Percentiles rank a stretch among this genome's conserved stretches.
These are phyloP conservation scores for Trematocara zebra DNA, from an alignment of 2,113 vertebrate species.

Conservation along the genomic window DNA sequence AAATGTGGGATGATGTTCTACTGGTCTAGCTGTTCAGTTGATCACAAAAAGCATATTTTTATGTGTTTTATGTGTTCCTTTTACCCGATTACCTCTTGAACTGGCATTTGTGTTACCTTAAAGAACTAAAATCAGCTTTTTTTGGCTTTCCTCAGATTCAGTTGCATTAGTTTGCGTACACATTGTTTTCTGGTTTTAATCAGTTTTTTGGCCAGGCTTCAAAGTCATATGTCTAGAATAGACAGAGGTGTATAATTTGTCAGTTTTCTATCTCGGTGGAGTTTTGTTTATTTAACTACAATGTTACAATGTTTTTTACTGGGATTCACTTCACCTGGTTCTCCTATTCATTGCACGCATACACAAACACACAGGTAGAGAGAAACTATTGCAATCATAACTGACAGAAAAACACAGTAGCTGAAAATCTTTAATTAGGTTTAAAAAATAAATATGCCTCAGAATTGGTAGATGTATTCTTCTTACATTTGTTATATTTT, in stretches of 20 bases:
- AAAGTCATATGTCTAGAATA: background rate
- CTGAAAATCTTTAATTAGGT: background rate
- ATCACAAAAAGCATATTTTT: conserved; percentile 28
- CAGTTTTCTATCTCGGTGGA: background rate
- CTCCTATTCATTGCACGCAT: background rate
- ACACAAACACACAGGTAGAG: background rate
- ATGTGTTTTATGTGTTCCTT: background rate
- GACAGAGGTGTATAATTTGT: conserved; percentile 24
- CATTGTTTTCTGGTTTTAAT: conserved; percentile 9
- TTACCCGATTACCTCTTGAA: conserved; percentile 1
- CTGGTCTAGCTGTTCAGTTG: conserved; percentile 28
- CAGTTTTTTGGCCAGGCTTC: background rate
- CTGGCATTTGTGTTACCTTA: background rate
- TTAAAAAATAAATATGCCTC: background rate
- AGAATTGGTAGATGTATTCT: background rate
- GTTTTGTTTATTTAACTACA: background rate
- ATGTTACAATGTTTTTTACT: background rate
- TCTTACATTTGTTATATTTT: background rate
- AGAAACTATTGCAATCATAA: background rate
- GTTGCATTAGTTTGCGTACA: background rate
- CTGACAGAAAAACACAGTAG: background rate
- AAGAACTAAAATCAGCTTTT: background rate
- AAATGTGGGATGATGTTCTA: conserved; percentile 30
- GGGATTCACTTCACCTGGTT: background rate
- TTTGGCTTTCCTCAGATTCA: background rate